phyloP scores from a whole-genome alignment of 2,113 vertebrate genomes.

The Rattus norvegicus region GRCr8 NC_086022.1:145271001-145271500 shows the following conservation, averaged over 20 bases:
- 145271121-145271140: neutral
- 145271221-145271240: slow-evolving; percentile 9
- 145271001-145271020: neutral
- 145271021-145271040: neutral
- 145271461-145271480: neutral
- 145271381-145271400: neutral
- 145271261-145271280: neutral
- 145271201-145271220: neutral
- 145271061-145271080: neutral
- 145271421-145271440: neutral
- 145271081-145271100: too few relatives aligned
- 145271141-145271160: neutral
- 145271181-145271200: neutral
- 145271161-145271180: neutral
- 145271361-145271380: neutral
- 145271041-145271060: too few relatives aligned
- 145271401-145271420: neutral
- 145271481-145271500: neutral
- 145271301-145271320: neutral
- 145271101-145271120: neutral
- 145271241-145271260: neutral
- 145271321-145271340: neutral
- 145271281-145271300: neutral
- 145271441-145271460: neutral
- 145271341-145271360: neutral